Percentiles rank a stretch among this genome's conserved stretches.
These are phyloP conservation scores for Clinocottus analis DNA, from an alignment of 2,113 vertebrate species.

Conservation along the genomic window DNA sequence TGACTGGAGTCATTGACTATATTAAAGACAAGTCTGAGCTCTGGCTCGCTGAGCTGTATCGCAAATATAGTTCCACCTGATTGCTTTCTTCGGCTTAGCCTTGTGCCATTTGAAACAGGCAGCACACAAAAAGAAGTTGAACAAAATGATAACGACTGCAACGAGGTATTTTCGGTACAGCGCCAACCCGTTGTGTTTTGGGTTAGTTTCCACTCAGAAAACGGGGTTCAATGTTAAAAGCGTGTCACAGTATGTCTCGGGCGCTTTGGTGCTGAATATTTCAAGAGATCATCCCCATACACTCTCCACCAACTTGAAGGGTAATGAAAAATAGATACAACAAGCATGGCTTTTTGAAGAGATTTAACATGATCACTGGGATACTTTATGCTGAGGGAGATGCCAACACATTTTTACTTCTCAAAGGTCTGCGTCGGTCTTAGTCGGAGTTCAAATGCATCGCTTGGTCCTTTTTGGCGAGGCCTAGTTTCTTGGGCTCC, in stretches of 20 bases:
- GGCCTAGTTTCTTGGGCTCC: not conserved
- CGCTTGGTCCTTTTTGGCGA: slow-evolving; percentile 44
- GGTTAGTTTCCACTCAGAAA: slow-evolving; percentile 28
- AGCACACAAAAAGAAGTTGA: not conserved
- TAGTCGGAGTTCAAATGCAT: slow-evolving; percentile 61
- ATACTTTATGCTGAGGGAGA: not conserved
- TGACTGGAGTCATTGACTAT: slow-evolving; percentile 26
- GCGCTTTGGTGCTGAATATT: slow-evolving; percentile 67
- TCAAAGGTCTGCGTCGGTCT: slow-evolving; percentile 17
- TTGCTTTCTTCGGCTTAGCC: slow-evolving; percentile 15
- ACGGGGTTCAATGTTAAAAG: slow-evolving; percentile 38
- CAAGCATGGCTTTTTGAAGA: slow-evolving; percentile 54
- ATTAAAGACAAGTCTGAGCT: slow-evolving; percentile 16
- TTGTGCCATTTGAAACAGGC: slow-evolving; percentile 9
- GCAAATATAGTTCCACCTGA: slow-evolving; percentile 22
- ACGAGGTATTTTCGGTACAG: not conserved
- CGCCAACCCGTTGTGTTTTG: not conserved
- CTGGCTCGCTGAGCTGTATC: not conserved
- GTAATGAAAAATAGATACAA: slow-evolving; percentile 71
- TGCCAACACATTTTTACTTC: not conserved
- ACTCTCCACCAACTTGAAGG: slow-evolving; percentile 61
- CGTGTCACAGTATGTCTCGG: slow-evolving; percentile 49
- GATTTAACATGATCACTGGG: slow-evolving; percentile 47
- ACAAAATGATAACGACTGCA: not conserved
- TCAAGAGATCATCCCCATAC: slow-evolving; percentile 60